Percentiles rank a stretch among this genome's conserved stretches.
phyloP scores from a whole-genome alignment of 2,888 invertebrate genomes.

The Agrenia bidenticulata region DNA sequence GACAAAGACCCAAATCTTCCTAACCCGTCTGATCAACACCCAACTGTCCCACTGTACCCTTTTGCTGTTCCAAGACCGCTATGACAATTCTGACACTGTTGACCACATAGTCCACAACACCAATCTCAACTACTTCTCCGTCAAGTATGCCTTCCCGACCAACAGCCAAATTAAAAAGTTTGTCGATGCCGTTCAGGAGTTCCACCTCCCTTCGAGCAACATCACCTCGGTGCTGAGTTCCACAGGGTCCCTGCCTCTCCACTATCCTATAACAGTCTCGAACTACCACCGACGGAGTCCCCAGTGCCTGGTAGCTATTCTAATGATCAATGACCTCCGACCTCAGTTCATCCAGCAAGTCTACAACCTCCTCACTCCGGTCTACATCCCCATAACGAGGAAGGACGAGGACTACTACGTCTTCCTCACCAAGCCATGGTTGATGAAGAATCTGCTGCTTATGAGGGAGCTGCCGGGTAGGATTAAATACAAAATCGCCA shows the following conservation, averaged over 20 bases:
- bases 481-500: conserved; percentile 32
- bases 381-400: conserved; percentile 32
- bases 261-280: conserved; percentile 22
- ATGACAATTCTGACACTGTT: conserved; percentile 26
- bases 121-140: conserved; percentile 7
- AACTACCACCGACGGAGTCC: conserved; percentile 24
- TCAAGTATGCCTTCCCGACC: conserved; percentile 13
- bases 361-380: conserved; percentile 29
- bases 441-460: conserved; percentile 23
- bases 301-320: conserved; percentile 27
- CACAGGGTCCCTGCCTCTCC: conserved; percentile 13
- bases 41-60: conserved; percentile 24
- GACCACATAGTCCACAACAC: conserved; percentile 12
- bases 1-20: neutral
- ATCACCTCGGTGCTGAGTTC: conserved; percentile 6
- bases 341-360: conserved; percentile 24
- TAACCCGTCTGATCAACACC: neutral
- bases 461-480: conserved; percentile 30
- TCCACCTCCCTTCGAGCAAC: conserved; percentile 11
- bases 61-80: conserved; percentile 31
- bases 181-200: neutral
- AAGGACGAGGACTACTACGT: conserved; percentile 38
- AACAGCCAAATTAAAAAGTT: neutral
- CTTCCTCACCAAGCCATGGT: conserved; percentile 19
- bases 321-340: conserved; percentile 28